Evolutionary conservation across 2,888 invertebrate genomes (phyloP), one percentile per base, ranked within the genome.

Genomic region (Morpho achilles): DNA sequence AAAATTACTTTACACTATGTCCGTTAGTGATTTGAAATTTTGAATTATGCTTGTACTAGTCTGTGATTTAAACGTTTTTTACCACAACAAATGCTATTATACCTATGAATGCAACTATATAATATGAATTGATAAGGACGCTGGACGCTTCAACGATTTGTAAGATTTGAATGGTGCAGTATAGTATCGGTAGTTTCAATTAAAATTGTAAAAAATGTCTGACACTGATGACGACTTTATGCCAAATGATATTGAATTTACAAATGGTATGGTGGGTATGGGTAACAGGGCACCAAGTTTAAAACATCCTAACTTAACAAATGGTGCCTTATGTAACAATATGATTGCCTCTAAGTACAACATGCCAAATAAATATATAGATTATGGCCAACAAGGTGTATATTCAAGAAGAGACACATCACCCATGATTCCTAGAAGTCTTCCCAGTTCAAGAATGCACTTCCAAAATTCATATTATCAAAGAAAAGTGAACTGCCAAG

Each of bases 211-310:
- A 23, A 66, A 68, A 53, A 79, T 77, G 77, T 72, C 74, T 53
- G 79, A 83, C 61, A 81, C 77, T 74, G 85, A 83, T 54, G 76
- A 74, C 50, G 80, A 83, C 59, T 61, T 76, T 10, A 68, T 75
- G 55, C 69, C 72, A 60, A 74, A 71, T 50, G 68, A 72, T 58
- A 74, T 69, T 64, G 71, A 69, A 10, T 79, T 73, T 63, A 76
- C 70, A 63, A 79, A 77, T 73, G 73, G 69, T 55, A 74, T 69
- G 61, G 76, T 73, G 23, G 23, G 23, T 23, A 23, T 4, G 4
- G 4, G 23, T 23, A 4, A 23, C 23, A 2, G 23, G 2, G 23
- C 23, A 23, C 23, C 23, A 23, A 23, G 23, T 23, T 23, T 23
- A 23, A n/a, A n/a, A n/a, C n/a, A n/a, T n/a, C n/a, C n/a, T n/a